Conservation (phyloP, 2,888 invertebrate genomes). For the Ectropis crepuscularia region DNA sequence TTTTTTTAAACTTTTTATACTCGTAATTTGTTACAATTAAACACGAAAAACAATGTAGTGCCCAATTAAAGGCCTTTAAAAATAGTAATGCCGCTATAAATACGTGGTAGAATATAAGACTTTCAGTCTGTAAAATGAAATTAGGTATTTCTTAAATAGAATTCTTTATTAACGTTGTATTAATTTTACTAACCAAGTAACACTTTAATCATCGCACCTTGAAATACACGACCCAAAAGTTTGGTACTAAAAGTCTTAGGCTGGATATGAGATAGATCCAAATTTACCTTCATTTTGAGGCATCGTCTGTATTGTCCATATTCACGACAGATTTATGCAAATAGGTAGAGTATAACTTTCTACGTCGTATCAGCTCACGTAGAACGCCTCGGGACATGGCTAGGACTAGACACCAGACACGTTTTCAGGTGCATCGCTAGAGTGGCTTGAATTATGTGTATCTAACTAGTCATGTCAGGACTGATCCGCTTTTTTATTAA, state of each 20-base stretch:
- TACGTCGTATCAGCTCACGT: conserved; percentile 11
- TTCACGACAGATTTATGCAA: conserved; percentile 21
- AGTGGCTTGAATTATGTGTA: background rate
- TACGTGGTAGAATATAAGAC: too few species aligned
- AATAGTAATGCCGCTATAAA: too few species aligned
- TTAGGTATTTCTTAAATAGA: too few species aligned
- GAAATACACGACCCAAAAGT: background rate
- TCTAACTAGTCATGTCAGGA: background rate
- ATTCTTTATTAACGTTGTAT: too few species aligned
- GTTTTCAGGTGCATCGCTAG: background rate
- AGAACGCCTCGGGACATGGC: conserved; percentile 12
- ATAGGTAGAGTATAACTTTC: conserved; percentile 17
- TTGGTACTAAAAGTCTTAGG: background rate
- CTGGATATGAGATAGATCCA: background rate
- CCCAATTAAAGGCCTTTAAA: too few species aligned
- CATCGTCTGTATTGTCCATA: conserved; percentile 14
- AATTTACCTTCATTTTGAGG: background rate
- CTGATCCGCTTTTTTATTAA: too few species aligned
- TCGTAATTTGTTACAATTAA: too few species aligned
- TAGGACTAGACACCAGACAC: conserved; percentile 5
- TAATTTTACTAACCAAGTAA: too few species aligned
- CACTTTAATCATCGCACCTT: too few species aligned
- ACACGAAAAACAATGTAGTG: too few species aligned
- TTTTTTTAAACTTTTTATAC: too few species aligned
- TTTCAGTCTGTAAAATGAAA: too few species aligned